Evolutionary conservation across 2,888 invertebrate genomes (phyloP).

Genomic region (Campopleginae sp.): DNA sequence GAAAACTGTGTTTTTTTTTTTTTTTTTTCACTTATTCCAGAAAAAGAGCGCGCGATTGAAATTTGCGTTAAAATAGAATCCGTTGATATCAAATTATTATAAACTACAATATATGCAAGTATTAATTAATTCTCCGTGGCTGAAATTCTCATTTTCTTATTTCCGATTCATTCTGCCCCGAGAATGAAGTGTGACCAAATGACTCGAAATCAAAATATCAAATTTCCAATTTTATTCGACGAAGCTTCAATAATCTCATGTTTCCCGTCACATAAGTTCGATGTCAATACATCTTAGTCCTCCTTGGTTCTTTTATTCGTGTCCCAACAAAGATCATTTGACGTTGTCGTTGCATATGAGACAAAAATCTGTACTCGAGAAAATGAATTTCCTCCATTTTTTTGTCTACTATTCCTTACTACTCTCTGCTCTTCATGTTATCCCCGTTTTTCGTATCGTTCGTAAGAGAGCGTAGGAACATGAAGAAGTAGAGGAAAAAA

Average conservation of each 20-base stretch:
- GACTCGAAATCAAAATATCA: constrained; percentile 31
- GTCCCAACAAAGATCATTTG: constrained; percentile 39
- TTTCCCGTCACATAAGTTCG: constrained; percentile 44
- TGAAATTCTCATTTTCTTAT: neutral
- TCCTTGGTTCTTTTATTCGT: neutral
- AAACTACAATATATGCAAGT: neutral
- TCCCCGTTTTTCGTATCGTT: constrained; percentile 36
- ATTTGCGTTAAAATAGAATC: too few relatives aligned
- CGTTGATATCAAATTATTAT: neutral
- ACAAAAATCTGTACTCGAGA: constrained; percentile 2
- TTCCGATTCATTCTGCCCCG: neutral
- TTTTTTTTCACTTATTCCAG: too few relatives aligned
- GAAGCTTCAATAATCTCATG: constrained; percentile 47
- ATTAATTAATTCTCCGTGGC: neutral
- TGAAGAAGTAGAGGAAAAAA: constrained; percentile 6
- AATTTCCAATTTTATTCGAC: constrained; percentile 45
- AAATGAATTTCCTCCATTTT: constrained; percentile 51
- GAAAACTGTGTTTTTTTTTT: neutral
- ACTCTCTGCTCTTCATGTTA: constrained; percentile 9
- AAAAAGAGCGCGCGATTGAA: too few relatives aligned
- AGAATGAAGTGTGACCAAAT: neutral
- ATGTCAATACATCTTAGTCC: constrained; percentile 48
- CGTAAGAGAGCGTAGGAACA: neutral
- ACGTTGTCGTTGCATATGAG: constrained; percentile 3
- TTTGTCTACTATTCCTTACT: constrained; percentile 24